A percentile compares a stretch with the other conserved stretches of the same genome.
phyloP scores from a whole-genome alignment of 2,113 vertebrate species.

The Bos taurus region DNA sequence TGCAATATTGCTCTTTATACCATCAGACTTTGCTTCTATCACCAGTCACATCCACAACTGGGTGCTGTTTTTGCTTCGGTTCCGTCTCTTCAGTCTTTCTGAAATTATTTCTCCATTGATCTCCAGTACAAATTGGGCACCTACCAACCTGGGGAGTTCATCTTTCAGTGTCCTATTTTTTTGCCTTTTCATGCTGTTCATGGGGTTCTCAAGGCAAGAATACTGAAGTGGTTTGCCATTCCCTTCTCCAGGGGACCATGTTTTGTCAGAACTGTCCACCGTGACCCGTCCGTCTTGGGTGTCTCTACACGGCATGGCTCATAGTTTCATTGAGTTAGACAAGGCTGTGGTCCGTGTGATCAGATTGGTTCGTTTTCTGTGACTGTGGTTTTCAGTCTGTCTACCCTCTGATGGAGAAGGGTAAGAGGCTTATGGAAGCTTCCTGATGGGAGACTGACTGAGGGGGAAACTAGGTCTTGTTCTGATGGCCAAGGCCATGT shows the following conservation, averaged over 20 bases:
- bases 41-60: not conserved
- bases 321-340: not conserved
- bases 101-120: too few relatives aligned
- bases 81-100: too few relatives aligned
- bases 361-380: not conserved
- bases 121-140: not conserved
- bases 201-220: not conserved
- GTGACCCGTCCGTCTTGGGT: not conserved
- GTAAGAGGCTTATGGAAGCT: not conserved
- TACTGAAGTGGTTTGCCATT: not conserved
- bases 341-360: not conserved
- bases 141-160: not conserved
- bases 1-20: not conserved
- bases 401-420: not conserved
- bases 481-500: not conserved
- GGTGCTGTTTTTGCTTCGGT: too few relatives aligned
- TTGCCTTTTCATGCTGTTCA: not conserved
- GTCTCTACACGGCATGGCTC: not conserved
- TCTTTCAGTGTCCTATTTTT: not conserved
- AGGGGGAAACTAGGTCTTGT: not conserved
- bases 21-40: not conserved
- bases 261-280: not conserved
- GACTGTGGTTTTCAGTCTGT: not conserved
- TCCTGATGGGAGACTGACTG: not conserved
- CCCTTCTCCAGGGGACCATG: not conserved